Base-by-base conservation (phyloP, 2,113 vertebrate genomes). In the Megalops atlanticus region DNA sequence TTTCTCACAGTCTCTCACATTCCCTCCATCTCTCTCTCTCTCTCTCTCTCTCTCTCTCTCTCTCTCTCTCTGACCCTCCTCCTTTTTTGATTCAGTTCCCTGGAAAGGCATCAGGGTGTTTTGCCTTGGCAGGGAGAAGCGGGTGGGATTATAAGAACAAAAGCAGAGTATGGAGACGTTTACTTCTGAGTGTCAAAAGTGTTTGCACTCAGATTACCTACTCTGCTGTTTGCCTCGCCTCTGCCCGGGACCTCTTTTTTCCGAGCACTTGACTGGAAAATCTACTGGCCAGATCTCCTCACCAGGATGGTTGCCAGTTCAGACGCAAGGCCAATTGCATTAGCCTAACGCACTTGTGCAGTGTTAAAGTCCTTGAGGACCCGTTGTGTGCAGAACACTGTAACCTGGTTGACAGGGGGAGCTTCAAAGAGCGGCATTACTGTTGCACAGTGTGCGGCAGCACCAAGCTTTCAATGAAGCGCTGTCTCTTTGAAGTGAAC, bases 221-320 rank as follows among this genome's bases (percentile, higher is more conserved):
- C 78, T 27, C 24, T 49, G 43, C 76, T 33, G 74, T 27, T 36
- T n/a, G 49, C 27, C 69, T 85, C 33, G 41, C 81, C 0, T 80
- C 74, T 76, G 31, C 39, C 47, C n/a, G 27, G n/a, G 16, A 2
- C n/a, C 4, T 64, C n/a, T 31, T 58, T 2, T 64, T 39, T 27
- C 24, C 4, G 41, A 49, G 18, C n/a, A 35, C 16, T 69, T 18
- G 2, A 52, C 41, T 52, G 45, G 43, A 80, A 80, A 49, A 72
- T 35, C 64, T 36, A 81, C 43, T 72, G 74, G 54, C 74, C 78
- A 69, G 8, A 64, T 49, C 10, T 27, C 87, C 84, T 72, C 74
- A 84, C 69, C n/a, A 84, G 84, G 39, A 88, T 87, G 64, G 84
- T 83, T 84, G 76, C 64, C 79, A 70, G 82, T 76, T 85, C 52